Percentiles rank a stretch among this genome's conserved stretches.
Conservation (phyloP, 35 echinoderm and acorn worm species). For the Heliocidaris tuberculata region DNA sequence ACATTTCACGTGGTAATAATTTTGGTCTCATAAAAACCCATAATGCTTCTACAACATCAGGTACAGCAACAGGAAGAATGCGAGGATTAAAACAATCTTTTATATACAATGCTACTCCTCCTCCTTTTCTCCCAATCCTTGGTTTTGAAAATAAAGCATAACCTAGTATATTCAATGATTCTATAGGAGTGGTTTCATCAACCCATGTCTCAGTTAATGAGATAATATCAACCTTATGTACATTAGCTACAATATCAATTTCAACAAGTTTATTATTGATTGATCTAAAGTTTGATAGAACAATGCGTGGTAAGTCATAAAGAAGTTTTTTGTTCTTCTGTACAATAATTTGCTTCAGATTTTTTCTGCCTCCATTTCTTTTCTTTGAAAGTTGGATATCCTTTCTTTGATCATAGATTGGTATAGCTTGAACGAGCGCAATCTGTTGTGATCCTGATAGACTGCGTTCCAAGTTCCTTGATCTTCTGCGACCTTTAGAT, state of each 20-base stretch:
- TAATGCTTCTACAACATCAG: too few species aligned
- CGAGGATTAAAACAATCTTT: not conserved
- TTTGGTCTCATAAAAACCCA: too few species aligned
- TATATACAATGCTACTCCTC: not conserved
- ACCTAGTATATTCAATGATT: not conserved
- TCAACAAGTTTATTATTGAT: conserved; percentile 6
- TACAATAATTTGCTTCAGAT: not conserved
- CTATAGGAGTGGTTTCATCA: not conserved
- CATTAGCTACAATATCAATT: not conserved
- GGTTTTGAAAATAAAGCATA: not conserved
- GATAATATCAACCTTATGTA: not conserved
- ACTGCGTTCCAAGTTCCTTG: not conserved
- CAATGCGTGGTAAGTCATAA: not conserved
- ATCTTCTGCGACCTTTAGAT: not conserved
- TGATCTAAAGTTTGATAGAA: not conserved
- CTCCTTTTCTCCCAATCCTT: not conserved
- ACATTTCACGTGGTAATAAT: too few species aligned
- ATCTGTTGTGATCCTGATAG: not conserved
- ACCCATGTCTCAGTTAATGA: not conserved
- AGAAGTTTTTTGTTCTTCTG: not conserved
- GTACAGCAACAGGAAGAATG: too few species aligned
- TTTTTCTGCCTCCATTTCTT: not conserved
- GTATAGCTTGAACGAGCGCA: too few species aligned
- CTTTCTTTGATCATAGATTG: too few species aligned
- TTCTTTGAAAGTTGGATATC: not conserved